A percentile compares a stretch with the other conserved stretches of the same genome.
These are phyloP conservation scores for Serripes groenlandicus DNA, from an alignment of 2,888 invertebrate species.

Conservation along the genomic window DNA sequence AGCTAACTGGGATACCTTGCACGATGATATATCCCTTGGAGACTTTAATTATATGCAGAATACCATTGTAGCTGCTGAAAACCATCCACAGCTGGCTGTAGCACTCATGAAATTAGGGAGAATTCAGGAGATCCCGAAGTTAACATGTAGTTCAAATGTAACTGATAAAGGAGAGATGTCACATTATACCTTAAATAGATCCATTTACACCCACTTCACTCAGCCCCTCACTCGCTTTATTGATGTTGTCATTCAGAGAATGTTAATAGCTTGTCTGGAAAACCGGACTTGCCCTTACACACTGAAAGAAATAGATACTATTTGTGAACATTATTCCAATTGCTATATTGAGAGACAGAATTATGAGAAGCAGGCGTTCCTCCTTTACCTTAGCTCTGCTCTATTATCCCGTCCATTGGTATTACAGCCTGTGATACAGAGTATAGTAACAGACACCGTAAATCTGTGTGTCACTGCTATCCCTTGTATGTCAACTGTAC, in stretches of 20 bases:
- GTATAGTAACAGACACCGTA: constrained; percentile 66
- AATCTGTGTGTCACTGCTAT: constrained; percentile 70
- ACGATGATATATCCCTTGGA: constrained; percentile 65
- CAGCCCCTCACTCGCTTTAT: constrained; percentile 80
- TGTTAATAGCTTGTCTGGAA: constrained; percentile 76
- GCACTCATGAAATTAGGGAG: constrained; percentile 71
- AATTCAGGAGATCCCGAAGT: constrained; percentile 72
- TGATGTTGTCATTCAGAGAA: constrained; percentile 80
- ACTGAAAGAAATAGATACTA: constrained; percentile 63
- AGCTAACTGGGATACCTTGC: constrained; percentile 69
- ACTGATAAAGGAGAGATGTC: constrained; percentile 15
- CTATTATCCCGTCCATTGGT: constrained; percentile 73
- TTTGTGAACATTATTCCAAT: constrained; percentile 66
- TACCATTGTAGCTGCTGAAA: constrained; percentile 75
- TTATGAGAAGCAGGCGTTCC: constrained; percentile 62
- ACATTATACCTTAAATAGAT: constrained; percentile 77
- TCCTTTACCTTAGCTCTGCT: constrained; percentile 69
- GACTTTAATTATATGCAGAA: constrained; percentile 70
- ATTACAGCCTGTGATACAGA: constrained; percentile 76
- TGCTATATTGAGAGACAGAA: constrained; percentile 23
- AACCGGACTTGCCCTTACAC: constrained; percentile 72
- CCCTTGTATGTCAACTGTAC: constrained; percentile 50
- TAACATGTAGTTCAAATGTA: constrained; percentile 71
- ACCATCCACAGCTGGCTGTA: constrained; percentile 80
- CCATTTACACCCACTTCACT: constrained; percentile 77